Conservation (phyloP, 2,888 invertebrate species). For the Dusona sp. region DNA sequence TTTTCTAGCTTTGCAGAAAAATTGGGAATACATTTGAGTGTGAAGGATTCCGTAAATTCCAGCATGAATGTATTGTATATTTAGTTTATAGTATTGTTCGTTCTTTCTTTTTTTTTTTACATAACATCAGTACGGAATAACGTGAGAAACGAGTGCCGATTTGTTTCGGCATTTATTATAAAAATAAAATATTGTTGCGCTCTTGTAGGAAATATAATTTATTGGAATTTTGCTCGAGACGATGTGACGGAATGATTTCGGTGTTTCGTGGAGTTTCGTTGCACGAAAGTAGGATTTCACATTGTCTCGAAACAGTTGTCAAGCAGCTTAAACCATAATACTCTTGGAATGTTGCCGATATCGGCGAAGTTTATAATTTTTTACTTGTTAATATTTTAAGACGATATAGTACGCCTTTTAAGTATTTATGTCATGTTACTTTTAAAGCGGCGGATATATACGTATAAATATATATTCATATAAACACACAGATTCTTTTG, state of each 20-base stretch:
- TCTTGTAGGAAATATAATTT: constrained; percentile 8
- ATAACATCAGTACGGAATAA: constrained; percentile 38
- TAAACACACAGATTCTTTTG: constrained; percentile 24
- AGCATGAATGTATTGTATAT: constrained; percentile 38
- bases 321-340: constrained; percentile 28
- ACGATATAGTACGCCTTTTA: constrained; percentile 41
- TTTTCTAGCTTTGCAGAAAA: constrained; percentile 34
- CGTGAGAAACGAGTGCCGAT: not conserved
- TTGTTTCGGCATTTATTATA: constrained; percentile 8
- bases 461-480: not conserved
- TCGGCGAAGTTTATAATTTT: constrained; percentile 27
- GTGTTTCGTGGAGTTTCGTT: not conserved
- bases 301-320: constrained; percentile 11
- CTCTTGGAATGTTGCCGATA: constrained; percentile 50
- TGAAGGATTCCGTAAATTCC: constrained; percentile 20
- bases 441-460: constrained; percentile 26
- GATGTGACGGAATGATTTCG: constrained; percentile 10
- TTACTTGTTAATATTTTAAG: constrained; percentile 21
- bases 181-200: constrained; percentile 46
- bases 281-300: constrained; percentile 5
- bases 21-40: constrained; percentile 26
- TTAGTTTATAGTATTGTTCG: not conserved
- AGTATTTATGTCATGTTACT: constrained; percentile 27
- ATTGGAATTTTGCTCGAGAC: constrained; percentile 25
- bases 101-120: constrained; percentile 30